Conservation (phyloP, 1,140 invertebrate species). For the Geopemphigus sp. region DNA sequence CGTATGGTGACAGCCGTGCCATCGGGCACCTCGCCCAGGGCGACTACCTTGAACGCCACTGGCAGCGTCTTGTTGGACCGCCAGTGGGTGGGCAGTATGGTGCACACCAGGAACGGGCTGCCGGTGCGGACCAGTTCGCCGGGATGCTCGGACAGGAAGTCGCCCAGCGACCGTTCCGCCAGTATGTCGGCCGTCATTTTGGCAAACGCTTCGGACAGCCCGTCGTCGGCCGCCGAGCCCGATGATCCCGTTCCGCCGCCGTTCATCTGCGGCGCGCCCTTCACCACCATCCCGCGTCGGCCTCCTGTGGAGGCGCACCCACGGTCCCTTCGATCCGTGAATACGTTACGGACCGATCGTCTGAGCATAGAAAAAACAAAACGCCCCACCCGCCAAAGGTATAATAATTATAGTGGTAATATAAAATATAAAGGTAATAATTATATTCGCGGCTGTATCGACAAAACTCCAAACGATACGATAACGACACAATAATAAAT, state of each 20-base stretch:
- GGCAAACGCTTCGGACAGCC: conserved; percentile 77
- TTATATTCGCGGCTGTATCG: no score
- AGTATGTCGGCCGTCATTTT: conserved; percentile 86
- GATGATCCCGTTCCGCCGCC: conserved; percentile 56
- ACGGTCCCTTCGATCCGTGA: background rate
- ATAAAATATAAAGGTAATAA: no score
- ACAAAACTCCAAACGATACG: no score
- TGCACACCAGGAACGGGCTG: conserved; percentile 88
- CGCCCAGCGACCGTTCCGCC: conserved; percentile 80
- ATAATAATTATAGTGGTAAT: no score
- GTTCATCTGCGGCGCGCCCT: conserved; percentile 39
- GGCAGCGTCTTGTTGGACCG: conserved; percentile 96
- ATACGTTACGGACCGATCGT: conserved; percentile 8
- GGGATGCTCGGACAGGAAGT: conserved; percentile 86
- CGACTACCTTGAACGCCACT: conserved; percentile 89
- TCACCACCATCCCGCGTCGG: conserved; percentile 6
- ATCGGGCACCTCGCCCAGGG: conserved; percentile 87
- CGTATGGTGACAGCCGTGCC: conserved; percentile 91
- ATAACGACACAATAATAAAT: no score
- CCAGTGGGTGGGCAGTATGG: conserved; percentile 90
- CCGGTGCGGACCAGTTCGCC: conserved; percentile 91
- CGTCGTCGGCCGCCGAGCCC: conserved; percentile 59
- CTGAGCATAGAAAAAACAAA: no score
- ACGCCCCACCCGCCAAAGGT: no score
- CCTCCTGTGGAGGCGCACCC: background rate